Base-by-base conservation (phyloP, 2,113 vertebrate genomes). In the Tiliqua scincoides region DNA sequence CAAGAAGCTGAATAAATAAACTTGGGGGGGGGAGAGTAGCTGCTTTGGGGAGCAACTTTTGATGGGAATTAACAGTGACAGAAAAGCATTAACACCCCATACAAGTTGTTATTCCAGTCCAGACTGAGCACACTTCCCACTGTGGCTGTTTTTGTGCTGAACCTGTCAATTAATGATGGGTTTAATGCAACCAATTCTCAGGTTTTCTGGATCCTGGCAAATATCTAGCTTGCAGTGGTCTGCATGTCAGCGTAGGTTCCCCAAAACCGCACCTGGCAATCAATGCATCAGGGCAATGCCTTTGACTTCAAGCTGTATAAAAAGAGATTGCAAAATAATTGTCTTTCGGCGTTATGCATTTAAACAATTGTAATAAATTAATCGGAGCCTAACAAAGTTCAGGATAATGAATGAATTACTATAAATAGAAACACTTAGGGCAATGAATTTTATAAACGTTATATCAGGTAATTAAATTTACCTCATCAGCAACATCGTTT, bases 341-440 rank as follows among this genome's bases (percentile, higher is more conserved):
- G 18, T 76, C n/a, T 65, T 67, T 76, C 61, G 67, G 23, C n/a
- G 30, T 67, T 84, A 76, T 65, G 17, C 32, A 65, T 76, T 54
- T 52, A 77, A 84, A 6, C 83, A 67, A 30, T 74, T 65, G 54
- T 67, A 84, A 84, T 52, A 35, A 76, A 54, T 84, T 84, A 84
- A 84, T 76, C 63, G 48, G 37, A 74, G 23, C 40, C 72, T 76
- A 67, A 65, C 61, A 67, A 84, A 67, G 57, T 84, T 65, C 40
- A 76, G 43, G 23, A 15, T 79, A 63, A 79, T 79, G 77, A 76
- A 84, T 83, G 68, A 57, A 83, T 84, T 54, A 65, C 76, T 52
- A 65, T 65, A 62, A 84, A 84, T 76, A 76, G 75, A 84, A 76
- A 30, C 32, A 59, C 37, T 35, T 84, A 63, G 59, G 35, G 18